These are phyloP conservation scores for Alexandromys fortis DNA, from an alignment of 2,113 vertebrate species.

Conservation along the genomic window DNA sequence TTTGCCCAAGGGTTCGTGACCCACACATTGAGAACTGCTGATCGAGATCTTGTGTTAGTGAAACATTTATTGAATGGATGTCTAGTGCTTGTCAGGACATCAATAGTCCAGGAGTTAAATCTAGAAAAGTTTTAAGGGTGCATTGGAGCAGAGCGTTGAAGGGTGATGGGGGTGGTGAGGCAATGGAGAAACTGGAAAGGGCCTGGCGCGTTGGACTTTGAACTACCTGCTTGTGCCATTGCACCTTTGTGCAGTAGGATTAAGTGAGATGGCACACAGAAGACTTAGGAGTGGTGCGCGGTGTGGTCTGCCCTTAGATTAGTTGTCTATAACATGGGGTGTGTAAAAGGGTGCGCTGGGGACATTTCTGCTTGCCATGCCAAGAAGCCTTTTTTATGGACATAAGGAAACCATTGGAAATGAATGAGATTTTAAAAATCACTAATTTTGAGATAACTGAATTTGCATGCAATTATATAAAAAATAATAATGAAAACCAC, in stretches of 20 bases:
- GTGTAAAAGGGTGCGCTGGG: neutral
- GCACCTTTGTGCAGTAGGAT: neutral
- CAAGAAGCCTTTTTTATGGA: neutral
- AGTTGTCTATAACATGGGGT: neutral
- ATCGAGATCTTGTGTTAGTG: constrained; percentile 6
- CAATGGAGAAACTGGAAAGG: neutral
- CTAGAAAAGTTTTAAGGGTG: neutral
- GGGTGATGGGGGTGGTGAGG: neutral
- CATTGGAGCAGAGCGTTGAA: neutral
- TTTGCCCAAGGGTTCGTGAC: neutral
- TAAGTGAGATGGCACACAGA: neutral
- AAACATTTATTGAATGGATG: neutral
- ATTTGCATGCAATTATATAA: constrained; percentile 20
- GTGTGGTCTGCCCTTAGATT: neutral
- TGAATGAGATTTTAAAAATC: neutral
- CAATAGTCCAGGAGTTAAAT: neutral
- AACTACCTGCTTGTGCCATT: neutral
- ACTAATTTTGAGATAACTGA: constrained; percentile 41
- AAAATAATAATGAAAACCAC: constrained; percentile 31
- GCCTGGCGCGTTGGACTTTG: neutral
- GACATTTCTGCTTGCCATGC: neutral
- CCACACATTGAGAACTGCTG: neutral
- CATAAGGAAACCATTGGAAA: neutral
- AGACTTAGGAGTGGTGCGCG: neutral
- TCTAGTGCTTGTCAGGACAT: neutral